These are phyloP conservation scores for Euthynnus affinis DNA, from an alignment of 2,797 vertebrate species.

Conservation along the genomic window DNA sequence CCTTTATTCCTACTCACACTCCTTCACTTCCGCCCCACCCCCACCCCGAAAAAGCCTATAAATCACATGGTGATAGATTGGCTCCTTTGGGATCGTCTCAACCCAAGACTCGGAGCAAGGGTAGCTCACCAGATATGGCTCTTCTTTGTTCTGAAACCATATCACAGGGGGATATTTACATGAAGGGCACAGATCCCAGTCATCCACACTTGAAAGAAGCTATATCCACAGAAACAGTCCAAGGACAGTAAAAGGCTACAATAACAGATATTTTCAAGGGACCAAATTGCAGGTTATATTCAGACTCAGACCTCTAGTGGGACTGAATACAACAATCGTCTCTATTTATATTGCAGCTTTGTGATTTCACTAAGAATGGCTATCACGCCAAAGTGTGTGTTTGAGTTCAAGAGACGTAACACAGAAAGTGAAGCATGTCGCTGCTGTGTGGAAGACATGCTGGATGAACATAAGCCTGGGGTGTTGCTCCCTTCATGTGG, in stretches of 20 bases:
- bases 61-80: slow-evolving; percentile 77
- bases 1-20: neutral
- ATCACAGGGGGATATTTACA: slow-evolving; percentile 73
- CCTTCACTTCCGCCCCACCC: slow-evolving; percentile 12
- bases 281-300: slow-evolving; percentile 70
- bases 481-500: slow-evolving; percentile 16
- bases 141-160: slow-evolving; percentile 67
- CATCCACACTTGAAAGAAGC: slow-evolving; percentile 41
- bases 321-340: slow-evolving; percentile 49
- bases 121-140: slow-evolving; percentile 64
- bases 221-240: slow-evolving; percentile 61
- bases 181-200: slow-evolving; percentile 73
- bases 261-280: slow-evolving; percentile 70
- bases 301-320: slow-evolving; percentile 49
- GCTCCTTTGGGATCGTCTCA: slow-evolving; percentile 70
- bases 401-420: slow-evolving; percentile 55
- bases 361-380: slow-evolving; percentile 35
- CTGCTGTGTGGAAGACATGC: slow-evolving; percentile 6
- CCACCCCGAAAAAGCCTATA: slow-evolving; percentile 65
- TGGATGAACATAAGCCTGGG: slow-evolving; percentile 16
- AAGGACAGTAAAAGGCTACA: slow-evolving; percentile 67
- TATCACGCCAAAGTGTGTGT: slow-evolving; percentile 52
- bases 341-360: slow-evolving; percentile 63
- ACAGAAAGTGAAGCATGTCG: slow-evolving; percentile 29
- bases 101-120: slow-evolving; percentile 64